phyloP scores from a whole-genome alignment of 2,888 invertebrate species.

The Nebria brevicollis region DNA sequence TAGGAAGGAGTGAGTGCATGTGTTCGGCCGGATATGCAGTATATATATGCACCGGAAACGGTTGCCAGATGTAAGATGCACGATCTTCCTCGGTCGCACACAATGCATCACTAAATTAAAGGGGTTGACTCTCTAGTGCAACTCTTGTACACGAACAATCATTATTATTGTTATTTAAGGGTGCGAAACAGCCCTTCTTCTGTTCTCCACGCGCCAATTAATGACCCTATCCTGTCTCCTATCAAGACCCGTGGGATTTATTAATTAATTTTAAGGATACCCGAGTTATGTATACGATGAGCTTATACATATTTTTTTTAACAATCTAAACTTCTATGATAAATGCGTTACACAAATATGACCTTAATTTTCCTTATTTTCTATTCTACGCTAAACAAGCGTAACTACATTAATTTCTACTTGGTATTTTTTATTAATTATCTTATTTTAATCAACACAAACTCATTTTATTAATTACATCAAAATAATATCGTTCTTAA shows the following conservation, averaged over 20 bases:
- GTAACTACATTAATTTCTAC: no score
- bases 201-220: constrained; percentile 8
- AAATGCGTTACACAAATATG: no score
- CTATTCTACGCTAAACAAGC: no score
- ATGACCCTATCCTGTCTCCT: not conserved
- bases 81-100: constrained; percentile 19
- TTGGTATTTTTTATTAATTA: no score
- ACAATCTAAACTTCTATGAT: no score
- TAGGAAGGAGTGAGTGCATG: constrained; percentile 13
- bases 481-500: no score
- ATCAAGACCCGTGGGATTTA: constrained; percentile 20
- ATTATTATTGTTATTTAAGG: constrained; percentile 4
- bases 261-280: constrained; percentile 37
- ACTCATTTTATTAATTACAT: no score
- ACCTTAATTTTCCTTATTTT: no score
- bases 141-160: not conserved
- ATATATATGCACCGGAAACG: constrained; percentile 27
- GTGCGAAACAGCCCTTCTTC: constrained; percentile 20
- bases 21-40: constrained; percentile 31
- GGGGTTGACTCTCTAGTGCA: not conserved
- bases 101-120: constrained; percentile 29
- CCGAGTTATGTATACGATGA: not conserved
- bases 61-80: constrained; percentile 32
- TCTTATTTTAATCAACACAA: no score
- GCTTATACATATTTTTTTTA: no score